Evolutionary conservation across 2,797 vertebrate species (phyloP).

Genomic region (Carduelis carduelis): DNA sequence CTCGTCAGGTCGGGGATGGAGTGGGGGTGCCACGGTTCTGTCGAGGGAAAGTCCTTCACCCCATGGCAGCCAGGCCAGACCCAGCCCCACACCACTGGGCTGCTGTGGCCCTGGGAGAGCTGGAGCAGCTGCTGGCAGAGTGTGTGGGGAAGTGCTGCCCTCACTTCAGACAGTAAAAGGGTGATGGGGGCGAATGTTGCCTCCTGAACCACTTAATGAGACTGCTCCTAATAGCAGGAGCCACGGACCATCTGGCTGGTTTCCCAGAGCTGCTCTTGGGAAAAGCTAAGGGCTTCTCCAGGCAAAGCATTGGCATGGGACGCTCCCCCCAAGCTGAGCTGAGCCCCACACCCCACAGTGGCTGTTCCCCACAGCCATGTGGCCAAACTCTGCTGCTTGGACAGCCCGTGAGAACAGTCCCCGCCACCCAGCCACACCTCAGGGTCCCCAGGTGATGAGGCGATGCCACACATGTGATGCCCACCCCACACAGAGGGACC

Average conservation of each 20-base stretch:
- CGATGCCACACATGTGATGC: neutral
- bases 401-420: accelerated
- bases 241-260: neutral
- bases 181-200: neutral
- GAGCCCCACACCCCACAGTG: accelerated
- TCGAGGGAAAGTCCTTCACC: accelerated
- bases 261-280: slow-evolving; percentile 16
- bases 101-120: neutral
- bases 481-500: neutral
- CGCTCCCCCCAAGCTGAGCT: accelerated
- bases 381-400: neutral
- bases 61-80: accelerated
- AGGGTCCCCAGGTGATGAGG: neutral
- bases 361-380: neutral
- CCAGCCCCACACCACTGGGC: neutral
- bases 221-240: slow-evolving; percentile 34
- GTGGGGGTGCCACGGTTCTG: accelerated
- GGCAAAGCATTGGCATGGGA: neutral
- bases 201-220: neutral
- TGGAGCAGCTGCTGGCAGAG: neutral
- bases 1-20: accelerated
- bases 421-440: neutral
- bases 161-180: neutral
- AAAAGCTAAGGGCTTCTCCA: neutral
- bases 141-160: neutral